phyloP scores from a whole-genome alignment of 2,113 vertebrate species.

The Oriolus oriolus region DNA sequence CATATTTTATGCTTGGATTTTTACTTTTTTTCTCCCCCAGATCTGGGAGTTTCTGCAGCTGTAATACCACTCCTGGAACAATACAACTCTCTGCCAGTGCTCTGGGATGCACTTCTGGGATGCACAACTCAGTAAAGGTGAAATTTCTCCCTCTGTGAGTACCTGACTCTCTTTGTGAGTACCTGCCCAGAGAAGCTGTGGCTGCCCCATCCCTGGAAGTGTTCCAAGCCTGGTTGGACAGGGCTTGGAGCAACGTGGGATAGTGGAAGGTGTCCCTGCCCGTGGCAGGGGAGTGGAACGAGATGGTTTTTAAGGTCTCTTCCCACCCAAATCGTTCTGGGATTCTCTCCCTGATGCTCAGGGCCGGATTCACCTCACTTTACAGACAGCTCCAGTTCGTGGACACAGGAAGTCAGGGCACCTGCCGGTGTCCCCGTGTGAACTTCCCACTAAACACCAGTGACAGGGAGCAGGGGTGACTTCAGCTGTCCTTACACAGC shows the following conservation, averaged over 20 bases:
- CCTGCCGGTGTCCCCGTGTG: background rate
- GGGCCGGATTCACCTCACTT: background rate
- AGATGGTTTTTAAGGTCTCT: background rate
- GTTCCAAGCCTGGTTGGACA: rapidly evolving
- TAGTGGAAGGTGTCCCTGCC: rapidly evolving
- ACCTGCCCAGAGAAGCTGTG: background rate
- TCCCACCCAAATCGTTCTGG: background rate
- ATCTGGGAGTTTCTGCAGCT: background rate
- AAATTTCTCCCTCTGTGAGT: background rate
- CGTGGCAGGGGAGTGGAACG: background rate
- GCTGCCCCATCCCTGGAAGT: background rate
- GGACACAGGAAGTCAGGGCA: background rate
- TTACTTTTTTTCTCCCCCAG: rapidly evolving
- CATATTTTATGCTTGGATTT: background rate
- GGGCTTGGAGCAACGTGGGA: background rate
- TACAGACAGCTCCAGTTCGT: background rate
- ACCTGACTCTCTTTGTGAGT: background rate
- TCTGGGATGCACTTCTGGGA: background rate
- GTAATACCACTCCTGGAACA: background rate
- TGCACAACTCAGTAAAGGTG: background rate
- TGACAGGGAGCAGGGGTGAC: background rate
- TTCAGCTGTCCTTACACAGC: background rate
- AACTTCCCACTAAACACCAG: background rate
- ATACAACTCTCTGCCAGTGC: background rate
- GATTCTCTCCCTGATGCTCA: background rate